Evolutionary conservation across 2,888 invertebrate species (phyloP).

Genomic region (Synanthedon myopaeformis): DNA sequence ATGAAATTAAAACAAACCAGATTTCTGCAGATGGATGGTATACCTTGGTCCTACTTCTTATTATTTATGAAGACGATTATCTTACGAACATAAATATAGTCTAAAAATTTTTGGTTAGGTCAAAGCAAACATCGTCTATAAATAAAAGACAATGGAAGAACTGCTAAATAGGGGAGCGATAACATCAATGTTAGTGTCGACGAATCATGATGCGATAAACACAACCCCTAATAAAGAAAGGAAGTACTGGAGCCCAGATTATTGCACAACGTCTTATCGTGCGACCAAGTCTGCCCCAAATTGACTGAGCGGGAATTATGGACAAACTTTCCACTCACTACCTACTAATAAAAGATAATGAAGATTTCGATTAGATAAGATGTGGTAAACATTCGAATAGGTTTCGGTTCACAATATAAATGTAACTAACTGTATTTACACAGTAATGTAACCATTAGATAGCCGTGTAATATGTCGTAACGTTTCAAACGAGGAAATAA

Average conservation of each 20-base stretch:
- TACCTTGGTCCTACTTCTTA: too few species aligned
- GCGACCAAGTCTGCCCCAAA: slow-evolving; percentile 51
- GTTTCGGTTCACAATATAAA: not conserved
- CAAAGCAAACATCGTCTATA: slow-evolving; percentile 28
- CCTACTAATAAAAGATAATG: slow-evolving; percentile 58
- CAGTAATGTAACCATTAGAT: not conserved
- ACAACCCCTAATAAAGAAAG: slow-evolving; percentile 49
- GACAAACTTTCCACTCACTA: slow-evolving; percentile 50
- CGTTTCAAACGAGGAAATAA: not conserved
- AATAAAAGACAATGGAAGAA: slow-evolving; percentile 25
- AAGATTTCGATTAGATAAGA: slow-evolving; percentile 55
- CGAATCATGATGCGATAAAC: slow-evolving; percentile 50
- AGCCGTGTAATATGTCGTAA: not conserved
- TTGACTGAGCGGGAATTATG: slow-evolving; percentile 62
- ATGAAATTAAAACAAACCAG: too few species aligned
- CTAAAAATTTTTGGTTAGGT: slow-evolving; percentile 18
- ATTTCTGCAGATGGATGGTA: too few species aligned
- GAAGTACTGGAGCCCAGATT: slow-evolving; percentile 47
- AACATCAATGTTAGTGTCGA: slow-evolving; percentile 40
- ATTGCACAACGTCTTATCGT: slow-evolving; percentile 56
- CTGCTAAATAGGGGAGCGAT: slow-evolving; percentile 42
- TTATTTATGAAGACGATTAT: too few species aligned
- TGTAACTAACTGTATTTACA: not conserved
- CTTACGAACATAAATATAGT: too few species aligned
- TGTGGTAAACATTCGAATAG: slow-evolving; percentile 32